Evolutionary conservation across 1,140 invertebrate genomes (phyloP).

Genomic region (Drosophila dunni): DNA sequence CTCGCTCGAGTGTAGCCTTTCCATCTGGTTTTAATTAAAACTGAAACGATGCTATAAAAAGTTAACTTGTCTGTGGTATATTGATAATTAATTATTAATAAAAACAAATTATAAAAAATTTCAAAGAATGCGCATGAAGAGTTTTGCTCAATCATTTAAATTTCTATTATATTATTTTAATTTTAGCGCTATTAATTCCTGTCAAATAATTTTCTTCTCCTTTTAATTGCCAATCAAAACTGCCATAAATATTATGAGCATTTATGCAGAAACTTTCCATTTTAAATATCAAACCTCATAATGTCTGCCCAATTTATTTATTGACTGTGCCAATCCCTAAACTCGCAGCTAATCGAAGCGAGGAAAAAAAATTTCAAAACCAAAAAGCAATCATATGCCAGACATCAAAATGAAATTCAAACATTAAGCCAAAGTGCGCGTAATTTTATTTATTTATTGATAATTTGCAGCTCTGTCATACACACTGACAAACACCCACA

Average conservation of each 20-base stretch:
- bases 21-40: too few relatives aligned
- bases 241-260: neutral
- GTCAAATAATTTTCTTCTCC: too few relatives aligned
- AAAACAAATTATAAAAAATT: too few relatives aligned
- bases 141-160: too few relatives aligned
- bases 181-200: neutral
- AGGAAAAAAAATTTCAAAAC: slow-evolving; percentile 9
- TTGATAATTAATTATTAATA: too few relatives aligned
- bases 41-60: too few relatives aligned
- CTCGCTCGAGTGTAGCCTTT: too few relatives aligned
- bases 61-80: too few relatives aligned
- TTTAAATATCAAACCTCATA: neutral
- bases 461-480: slow-evolving; percentile 73
- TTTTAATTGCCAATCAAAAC: neutral
- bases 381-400: slow-evolving; percentile 75
- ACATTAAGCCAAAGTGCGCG: slow-evolving; percentile 72
- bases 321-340: slow-evolving; percentile 5
- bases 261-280: slow-evolving; percentile 1
- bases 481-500: slow-evolving; percentile 31
- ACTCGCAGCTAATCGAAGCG: neutral
- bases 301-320: slow-evolving; percentile 16
- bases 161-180: neutral
- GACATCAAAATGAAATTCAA: slow-evolving; percentile 72
- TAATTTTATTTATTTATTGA: slow-evolving; percentile 82
- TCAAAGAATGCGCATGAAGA: too few relatives aligned